Evolutionary conservation across 2,797 vertebrate species (phyloP).

Genomic region (Anguilla anguilla): DNA sequence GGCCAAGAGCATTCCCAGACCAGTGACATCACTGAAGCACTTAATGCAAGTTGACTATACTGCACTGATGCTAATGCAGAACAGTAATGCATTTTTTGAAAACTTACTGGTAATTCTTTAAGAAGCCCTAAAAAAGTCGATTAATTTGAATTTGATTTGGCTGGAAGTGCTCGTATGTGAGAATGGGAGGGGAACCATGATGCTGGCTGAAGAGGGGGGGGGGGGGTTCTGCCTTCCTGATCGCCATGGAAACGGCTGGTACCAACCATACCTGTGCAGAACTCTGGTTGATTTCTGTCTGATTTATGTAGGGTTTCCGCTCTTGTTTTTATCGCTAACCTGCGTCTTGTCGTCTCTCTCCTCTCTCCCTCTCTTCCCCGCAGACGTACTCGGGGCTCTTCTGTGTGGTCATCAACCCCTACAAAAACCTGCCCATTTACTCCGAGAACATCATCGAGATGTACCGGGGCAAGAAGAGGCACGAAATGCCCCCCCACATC

Average conservation of each 20-base stretch:
- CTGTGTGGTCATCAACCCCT: constrained; percentile 97
- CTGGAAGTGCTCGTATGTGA: background rate
- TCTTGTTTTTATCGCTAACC: background rate
- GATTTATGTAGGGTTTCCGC: background rate
- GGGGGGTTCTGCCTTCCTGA: background rate
- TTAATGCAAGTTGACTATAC: too few species aligned
- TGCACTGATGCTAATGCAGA: too few species aligned
- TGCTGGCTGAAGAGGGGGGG: background rate
- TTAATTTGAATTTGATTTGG: background rate
- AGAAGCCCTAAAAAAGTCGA: background rate
- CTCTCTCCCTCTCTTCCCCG: constrained; percentile 13
- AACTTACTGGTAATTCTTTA: background rate
- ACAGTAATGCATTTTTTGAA: too few species aligned
- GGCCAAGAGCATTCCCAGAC: background rate
- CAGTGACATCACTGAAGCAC: too few species aligned
- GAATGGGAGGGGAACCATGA: background rate
- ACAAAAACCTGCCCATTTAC: constrained; percentile 97
- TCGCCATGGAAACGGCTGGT: background rate
- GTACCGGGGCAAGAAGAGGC: constrained; percentile 96
- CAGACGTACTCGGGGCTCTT: constrained; percentile 96
- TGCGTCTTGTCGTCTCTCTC: background rate
- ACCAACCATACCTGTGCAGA: background rate
- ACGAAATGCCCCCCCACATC: constrained; percentile 96
- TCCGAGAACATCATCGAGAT: constrained; percentile 97
- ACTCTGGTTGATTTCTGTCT: background rate